phyloP scores from a whole-genome alignment of 2,797 vertebrate species.

The Pipistrellus nathusii region DNA sequence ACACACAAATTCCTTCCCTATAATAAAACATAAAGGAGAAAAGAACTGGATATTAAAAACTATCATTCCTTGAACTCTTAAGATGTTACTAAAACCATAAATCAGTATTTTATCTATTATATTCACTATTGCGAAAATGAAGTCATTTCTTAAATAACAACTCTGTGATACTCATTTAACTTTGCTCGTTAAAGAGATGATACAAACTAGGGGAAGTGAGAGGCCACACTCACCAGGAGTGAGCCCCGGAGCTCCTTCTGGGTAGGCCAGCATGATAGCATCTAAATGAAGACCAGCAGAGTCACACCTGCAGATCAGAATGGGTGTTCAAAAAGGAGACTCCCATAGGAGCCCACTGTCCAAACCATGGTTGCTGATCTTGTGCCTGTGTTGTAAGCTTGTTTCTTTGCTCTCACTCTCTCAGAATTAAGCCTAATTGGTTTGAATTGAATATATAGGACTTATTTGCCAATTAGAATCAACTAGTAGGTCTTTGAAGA shows the following conservation, averaged over 20 bases:
- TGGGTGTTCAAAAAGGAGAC: neutral
- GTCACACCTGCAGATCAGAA: neutral
- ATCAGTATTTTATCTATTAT: neutral
- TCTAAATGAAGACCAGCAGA: neutral
- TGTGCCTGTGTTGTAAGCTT: neutral
- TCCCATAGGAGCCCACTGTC: too few species aligned
- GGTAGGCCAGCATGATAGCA: neutral
- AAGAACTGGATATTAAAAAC: neutral
- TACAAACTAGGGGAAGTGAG: neutral
- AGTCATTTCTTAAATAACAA: neutral
- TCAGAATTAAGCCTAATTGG: neutral
- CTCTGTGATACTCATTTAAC: neutral
- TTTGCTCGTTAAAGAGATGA: neutral
- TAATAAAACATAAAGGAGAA: neutral
- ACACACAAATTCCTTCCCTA: neutral
- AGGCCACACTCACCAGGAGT: neutral
- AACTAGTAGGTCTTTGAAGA: neutral
- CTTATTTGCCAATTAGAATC: neutral
- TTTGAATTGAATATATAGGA: neutral
- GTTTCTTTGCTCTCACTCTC: too few species aligned
- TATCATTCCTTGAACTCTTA: neutral
- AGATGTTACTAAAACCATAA: neutral
- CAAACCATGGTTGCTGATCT: rapidly evolving
- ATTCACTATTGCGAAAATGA: neutral
- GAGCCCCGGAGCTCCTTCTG: neutral